Percentiles rank a stretch among this genome's conserved stretches.
Conservation (phyloP, 2,797 vertebrate genomes). For the Hypotaenidia okinawae region DNA sequence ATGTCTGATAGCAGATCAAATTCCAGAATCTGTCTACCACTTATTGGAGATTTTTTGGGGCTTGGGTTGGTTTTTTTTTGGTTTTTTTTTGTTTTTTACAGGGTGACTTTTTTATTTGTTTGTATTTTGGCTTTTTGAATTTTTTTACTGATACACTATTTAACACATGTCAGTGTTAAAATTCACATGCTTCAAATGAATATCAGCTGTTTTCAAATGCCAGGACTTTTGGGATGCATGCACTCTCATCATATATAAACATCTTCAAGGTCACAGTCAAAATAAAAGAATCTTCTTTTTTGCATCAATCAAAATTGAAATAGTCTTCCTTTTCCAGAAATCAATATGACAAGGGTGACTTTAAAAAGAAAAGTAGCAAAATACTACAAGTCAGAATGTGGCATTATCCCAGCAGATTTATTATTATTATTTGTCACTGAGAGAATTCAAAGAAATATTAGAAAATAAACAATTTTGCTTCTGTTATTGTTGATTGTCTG, state of each 20-base stretch:
- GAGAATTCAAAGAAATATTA: background rate
- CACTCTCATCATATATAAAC: background rate
- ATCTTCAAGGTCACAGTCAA: background rate
- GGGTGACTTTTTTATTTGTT: too few relatives aligned
- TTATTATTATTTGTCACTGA: background rate
- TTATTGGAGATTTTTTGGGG: too few relatives aligned
- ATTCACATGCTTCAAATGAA: background rate
- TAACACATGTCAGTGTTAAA: background rate
- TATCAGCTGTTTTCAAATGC: background rate
- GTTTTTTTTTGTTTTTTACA: too few relatives aligned
- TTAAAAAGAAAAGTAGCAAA: background rate
- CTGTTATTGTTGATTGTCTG: background rate
- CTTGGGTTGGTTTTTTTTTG: too few relatives aligned
- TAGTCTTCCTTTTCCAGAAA: background rate
- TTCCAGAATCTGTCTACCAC: background rate
- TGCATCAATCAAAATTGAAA: constrained; percentile 28
- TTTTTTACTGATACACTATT: background rate
- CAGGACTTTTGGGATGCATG: background rate
- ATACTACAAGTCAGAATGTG: background rate
- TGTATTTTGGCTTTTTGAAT: too few relatives aligned
- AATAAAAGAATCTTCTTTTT: background rate
- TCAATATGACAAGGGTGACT: background rate
- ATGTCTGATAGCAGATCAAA: background rate
- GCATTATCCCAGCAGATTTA: background rate
- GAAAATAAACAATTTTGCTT: background rate